Conservation (phyloP, 2,888 invertebrate species). For the Parnassius apollo region DNA sequence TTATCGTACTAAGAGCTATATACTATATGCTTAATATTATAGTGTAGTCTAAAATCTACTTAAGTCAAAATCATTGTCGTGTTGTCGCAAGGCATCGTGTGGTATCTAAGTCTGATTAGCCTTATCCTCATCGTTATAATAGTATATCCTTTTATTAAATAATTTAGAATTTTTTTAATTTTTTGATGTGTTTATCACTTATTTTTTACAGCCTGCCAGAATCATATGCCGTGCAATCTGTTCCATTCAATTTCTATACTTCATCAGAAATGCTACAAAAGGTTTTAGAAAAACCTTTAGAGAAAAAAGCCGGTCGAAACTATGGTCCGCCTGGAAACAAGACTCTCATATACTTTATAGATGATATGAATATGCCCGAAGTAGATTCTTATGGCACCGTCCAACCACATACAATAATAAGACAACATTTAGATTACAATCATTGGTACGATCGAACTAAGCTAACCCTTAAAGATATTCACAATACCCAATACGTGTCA, state of each 20-base stretch:
- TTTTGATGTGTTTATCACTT: background rate
- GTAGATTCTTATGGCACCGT: slow-evolving; percentile 94
- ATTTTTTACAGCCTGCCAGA: slow-evolving; percentile 83
- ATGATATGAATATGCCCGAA: slow-evolving; percentile 99
- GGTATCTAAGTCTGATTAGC: too few species aligned
- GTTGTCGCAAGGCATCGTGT: too few species aligned
- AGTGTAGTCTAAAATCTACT: too few species aligned
- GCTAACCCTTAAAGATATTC: slow-evolving; percentile 94
- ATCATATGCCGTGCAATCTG: slow-evolving; percentile 93
- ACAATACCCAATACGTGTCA: slow-evolving; percentile 97
- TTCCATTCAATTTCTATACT: slow-evolving; percentile 98
- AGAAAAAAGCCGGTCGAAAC: slow-evolving; percentile 97
- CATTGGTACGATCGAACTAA: slow-evolving; percentile 95
- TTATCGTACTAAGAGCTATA: too few species aligned
- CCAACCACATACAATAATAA: slow-evolving; percentile 96
- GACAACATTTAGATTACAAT: slow-evolving; percentile 97
- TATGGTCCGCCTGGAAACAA: slow-evolving; percentile 98
- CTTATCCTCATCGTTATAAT: too few species aligned
- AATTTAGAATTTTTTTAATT: background rate
- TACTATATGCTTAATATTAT: too few species aligned
- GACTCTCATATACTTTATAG: slow-evolving; percentile 95
- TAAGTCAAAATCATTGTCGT: too few species aligned
- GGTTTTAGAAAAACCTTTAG: slow-evolving; percentile 95
- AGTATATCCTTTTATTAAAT: too few species aligned
- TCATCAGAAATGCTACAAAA: slow-evolving; percentile 96